Evolutionary conservation across 2,113 vertebrate species (phyloP).

Genomic region (Myanophis thanlyinensis): DNA sequence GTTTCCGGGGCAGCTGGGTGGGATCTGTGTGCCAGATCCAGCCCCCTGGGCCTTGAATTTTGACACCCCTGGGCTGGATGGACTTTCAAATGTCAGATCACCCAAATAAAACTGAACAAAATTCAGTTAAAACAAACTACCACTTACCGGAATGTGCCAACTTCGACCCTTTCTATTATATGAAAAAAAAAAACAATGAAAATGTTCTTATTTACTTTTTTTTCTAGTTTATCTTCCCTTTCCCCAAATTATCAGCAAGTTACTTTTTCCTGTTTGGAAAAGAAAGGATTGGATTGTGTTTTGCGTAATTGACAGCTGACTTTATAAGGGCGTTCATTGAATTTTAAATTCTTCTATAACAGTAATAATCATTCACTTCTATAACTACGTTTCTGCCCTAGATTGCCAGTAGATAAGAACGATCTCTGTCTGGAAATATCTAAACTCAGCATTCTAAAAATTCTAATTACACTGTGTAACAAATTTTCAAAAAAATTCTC

Average conservation of each 20-base stretch:
- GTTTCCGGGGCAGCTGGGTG: no score
- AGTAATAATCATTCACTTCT: neutral
- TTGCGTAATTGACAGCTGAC: neutral
- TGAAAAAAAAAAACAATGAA: neutral
- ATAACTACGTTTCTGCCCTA: neutral
- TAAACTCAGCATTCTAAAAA: neutral
- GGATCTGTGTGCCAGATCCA: no score
- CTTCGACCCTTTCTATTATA: neutral
- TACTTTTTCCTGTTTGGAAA: neutral
- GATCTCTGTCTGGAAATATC: neutral
- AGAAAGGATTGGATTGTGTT: neutral
- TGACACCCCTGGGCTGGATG: neutral
- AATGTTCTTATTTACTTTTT: neutral
- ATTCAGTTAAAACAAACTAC: neutral
- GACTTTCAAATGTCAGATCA: neutral
- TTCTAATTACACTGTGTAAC: no score
- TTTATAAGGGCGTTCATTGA: neutral
- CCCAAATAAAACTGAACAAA: neutral
- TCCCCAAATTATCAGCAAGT: neutral
- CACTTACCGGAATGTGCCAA: neutral
- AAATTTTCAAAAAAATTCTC: no score
- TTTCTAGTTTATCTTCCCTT: neutral
- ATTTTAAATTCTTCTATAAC: neutral
- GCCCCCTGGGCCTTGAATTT: no score
- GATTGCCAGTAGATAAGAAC: neutral